Percentiles rank a stretch among this genome's conserved stretches.
Evolutionary conservation across 1,140 invertebrate species (phyloP).

Genomic region (Sycophaga agraensis): DNA sequence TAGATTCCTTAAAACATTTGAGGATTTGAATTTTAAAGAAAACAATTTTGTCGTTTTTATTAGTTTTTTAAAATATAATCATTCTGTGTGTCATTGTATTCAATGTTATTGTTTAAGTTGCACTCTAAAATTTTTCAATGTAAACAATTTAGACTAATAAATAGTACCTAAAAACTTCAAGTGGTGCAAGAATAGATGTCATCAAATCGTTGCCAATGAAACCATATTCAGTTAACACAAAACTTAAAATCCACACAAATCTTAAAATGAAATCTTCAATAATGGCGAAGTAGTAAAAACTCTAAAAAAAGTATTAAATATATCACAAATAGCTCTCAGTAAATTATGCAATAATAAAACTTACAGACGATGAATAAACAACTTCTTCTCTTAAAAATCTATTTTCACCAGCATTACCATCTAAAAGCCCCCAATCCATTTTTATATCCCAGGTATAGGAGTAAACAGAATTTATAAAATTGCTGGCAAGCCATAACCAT

Average conservation of each 20-base stretch:
- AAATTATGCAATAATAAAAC: slow-evolving; percentile 34
- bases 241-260: slow-evolving; percentile 89
- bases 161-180: slow-evolving; percentile 90
- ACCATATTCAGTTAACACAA: slow-evolving; percentile 82
- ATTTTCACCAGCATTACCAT: slow-evolving; percentile 78
- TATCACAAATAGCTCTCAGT: slow-evolving; percentile 28
- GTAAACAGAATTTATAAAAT: slow-evolving; percentile 75
- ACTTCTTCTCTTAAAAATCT: slow-evolving; percentile 69
- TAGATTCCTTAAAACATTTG: too few species aligned
- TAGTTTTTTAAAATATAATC: too few species aligned
- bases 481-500: slow-evolving; percentile 70
- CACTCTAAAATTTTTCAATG: neutral
- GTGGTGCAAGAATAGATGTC: slow-evolving; percentile 82
- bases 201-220: slow-evolving; percentile 82
- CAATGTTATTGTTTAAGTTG: neutral
- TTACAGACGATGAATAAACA: slow-evolving; percentile 66
- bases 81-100: too few species aligned
- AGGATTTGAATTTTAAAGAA: too few species aligned
- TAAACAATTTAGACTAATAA: neutral
- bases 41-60: too few species aligned
- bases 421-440: slow-evolving; percentile 92
- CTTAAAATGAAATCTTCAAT: slow-evolving; percentile 92
- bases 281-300: slow-evolving; percentile 97
- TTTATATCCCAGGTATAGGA: slow-evolving; percentile 87
- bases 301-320: slow-evolving; percentile 58